These are phyloP conservation scores for Pterocles burchelli DNA, from an alignment of 2,113 vertebrate species.

Conservation along the genomic window DNA sequence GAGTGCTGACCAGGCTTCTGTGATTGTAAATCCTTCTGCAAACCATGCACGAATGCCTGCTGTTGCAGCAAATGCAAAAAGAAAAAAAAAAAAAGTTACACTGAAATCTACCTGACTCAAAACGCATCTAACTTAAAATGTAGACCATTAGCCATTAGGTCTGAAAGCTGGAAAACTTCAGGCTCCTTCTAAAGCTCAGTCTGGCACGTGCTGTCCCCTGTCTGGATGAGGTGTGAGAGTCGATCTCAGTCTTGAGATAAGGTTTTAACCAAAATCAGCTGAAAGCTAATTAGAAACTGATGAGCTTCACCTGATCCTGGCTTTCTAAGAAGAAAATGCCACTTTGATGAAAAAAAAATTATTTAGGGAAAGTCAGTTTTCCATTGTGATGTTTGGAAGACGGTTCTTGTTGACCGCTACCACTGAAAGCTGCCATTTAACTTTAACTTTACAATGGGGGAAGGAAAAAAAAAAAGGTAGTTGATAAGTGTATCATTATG, in stretches of 20 bases:
- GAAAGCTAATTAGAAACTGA: background rate
- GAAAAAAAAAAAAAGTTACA: background rate
- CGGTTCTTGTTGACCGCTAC: background rate
- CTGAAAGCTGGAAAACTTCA: background rate
- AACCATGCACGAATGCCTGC: accelerated
- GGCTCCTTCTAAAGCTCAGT: accelerated
- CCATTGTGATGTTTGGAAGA: background rate
- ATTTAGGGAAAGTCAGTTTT: background rate
- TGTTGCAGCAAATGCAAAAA: background rate
- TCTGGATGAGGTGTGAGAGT: background rate
- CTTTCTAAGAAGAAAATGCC: background rate
- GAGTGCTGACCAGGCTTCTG: background rate
- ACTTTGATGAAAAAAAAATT: background rate
- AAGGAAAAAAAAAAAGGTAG: accelerated
- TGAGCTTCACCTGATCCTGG: background rate
- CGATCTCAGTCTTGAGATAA: background rate
- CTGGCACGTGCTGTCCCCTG: background rate
- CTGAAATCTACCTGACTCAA: background rate
- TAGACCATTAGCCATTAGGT: background rate
- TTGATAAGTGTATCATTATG: accelerated
- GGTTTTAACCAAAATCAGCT: background rate
- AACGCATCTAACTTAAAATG: background rate
- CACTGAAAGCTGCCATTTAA: background rate
- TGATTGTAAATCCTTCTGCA: background rate
- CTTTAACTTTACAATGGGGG: background rate